Percentiles rank a stretch among this genome's conserved stretches.
phyloP scores from a whole-genome alignment of 2,888 invertebrate genomes.

The Amblyjoppa fuscipennis region DNA sequence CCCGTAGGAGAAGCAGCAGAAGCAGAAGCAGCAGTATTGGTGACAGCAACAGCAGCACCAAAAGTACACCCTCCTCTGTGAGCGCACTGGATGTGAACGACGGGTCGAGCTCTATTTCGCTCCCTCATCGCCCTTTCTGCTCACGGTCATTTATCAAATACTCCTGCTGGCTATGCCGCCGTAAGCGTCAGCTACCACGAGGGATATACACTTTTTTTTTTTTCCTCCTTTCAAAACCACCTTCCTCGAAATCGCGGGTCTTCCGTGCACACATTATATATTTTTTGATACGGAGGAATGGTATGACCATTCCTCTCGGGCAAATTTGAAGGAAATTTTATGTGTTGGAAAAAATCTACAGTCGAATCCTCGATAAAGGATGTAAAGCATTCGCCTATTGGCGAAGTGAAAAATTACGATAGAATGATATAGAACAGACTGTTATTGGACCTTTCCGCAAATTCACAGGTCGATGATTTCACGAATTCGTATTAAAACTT shows the following conservation, averaged over 20 bases:
- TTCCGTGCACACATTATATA: conserved; percentile 14
- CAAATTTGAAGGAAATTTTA: conserved; percentile 6
- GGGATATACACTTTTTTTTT: conserved; percentile 16
- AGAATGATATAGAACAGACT: conserved; percentile 3
- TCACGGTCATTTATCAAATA: conserved; percentile 59
- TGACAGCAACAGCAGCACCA: background rate
- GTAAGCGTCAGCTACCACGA: conserved; percentile 37
- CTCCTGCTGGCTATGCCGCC: conserved; percentile 23
- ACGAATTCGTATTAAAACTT: background rate
- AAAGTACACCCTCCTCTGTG: conserved; percentile 46
- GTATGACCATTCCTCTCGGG: conserved; percentile 10
- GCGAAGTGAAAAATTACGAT: conserved; percentile 5
- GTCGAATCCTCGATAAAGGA: conserved; percentile 35
- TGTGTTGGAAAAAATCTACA: conserved; percentile 18
- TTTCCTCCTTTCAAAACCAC: background rate
- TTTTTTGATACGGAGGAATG: background rate
- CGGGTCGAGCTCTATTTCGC: conserved; percentile 49
- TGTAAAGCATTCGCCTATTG: background rate
- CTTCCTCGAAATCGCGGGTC: conserved; percentile 23
- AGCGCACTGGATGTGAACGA: conserved; percentile 54
- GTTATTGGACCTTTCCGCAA: background rate
- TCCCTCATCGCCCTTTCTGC: conserved; percentile 45
- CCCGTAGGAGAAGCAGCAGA: background rate
- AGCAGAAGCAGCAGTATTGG: conserved; percentile 15
- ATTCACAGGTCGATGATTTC: background rate